phyloP scores from a whole-genome alignment of 2,113 vertebrate genomes.

The Toxotes jaculatrix region DNA sequence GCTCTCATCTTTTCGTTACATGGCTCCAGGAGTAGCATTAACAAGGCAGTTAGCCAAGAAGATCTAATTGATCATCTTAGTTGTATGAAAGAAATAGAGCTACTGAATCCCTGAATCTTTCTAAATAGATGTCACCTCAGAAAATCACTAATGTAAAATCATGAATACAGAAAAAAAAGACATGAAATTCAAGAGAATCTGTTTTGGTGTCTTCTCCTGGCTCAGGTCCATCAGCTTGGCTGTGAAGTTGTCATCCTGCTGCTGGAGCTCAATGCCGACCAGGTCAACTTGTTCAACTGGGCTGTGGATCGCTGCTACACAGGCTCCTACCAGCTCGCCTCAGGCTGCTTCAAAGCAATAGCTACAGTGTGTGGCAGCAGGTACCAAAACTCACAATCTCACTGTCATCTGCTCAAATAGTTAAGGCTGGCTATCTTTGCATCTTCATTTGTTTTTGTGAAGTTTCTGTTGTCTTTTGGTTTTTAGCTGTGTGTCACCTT shows the following conservation, averaged over 20 bases:
- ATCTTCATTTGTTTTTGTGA: background rate
- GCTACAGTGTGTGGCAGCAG: constrained; percentile 96
- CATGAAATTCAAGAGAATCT: background rate
- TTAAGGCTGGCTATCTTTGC: background rate
- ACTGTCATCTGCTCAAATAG: background rate
- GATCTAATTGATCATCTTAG: constrained; percentile 16
- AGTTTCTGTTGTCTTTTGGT: background rate
- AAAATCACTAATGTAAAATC: constrained; percentile 8
- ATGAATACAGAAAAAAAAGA: background rate
- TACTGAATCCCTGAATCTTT: constrained; percentile 15
- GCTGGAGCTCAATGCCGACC: constrained; percentile 95
- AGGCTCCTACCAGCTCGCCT: constrained; percentile 95
- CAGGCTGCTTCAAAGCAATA: constrained; percentile 98
- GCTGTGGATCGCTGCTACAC: constrained; percentile 98
- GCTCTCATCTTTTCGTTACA: constrained; percentile 12
- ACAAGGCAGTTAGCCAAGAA: constrained; percentile 8
- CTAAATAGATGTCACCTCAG: constrained; percentile 3
- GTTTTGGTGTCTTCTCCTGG: constrained; percentile 16
- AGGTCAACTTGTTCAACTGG: constrained; percentile 98
- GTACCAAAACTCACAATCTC: constrained; percentile 75
- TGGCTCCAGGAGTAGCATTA: constrained; percentile 9
- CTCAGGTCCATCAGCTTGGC: constrained; percentile 96
- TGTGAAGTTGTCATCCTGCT: constrained; percentile 96
- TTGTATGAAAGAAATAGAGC: constrained; percentile 8
- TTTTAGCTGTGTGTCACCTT: background rate